Evolutionary conservation across 2,113 vertebrate species (phyloP), one percentile per base, ranked within the genome.

Genomic region (Etia nguti): DNA sequence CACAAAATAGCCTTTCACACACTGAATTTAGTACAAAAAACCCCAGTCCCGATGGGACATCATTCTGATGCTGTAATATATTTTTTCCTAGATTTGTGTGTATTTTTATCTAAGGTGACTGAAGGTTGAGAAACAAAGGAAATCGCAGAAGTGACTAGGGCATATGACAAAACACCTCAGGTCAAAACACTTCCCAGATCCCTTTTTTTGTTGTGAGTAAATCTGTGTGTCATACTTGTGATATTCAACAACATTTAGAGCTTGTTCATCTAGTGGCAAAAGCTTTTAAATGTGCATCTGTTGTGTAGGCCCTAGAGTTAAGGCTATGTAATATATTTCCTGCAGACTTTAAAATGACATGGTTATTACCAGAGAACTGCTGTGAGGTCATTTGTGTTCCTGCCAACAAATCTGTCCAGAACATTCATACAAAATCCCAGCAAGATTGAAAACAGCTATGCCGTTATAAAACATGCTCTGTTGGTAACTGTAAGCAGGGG

Each of bases 401-500:
- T 77, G 16, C 73, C 73, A 77, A 54, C 11, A 48, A 15, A 48
- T 34, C 20, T 48, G 31, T 22, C 46, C 46, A 77, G 10, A 48
- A 48, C 16, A 77, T 50, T 83, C 83, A 81, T 43, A 59, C 41
- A 73, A 80, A 86, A 79, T 29, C 16, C 22, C 10, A 84, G 34
- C 62, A 31, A 36, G 13, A 36, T 10, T 55, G 24, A 20, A 31
- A 83, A 73, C 54, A 83, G 59, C 12, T 6, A 16, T 20, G 31
- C 34, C 62, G 56, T 34, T 22, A 75, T 85, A 62, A 85, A 86
- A 80, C 80, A 52, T 54, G 18, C 22, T 83, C 77, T 73, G 79
- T 89, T 83, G 90, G 87, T 90, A 84, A 90, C 87, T 84, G 85
- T 85, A 87, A 94, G 86, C 52, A 86, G 68, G 54, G 62, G 34